Percentiles rank a stretch among this genome's conserved stretches.
These are phyloP conservation scores for Cephonodes hylas DNA, from an alignment of 2,888 invertebrate genomes.

Conservation along the genomic window DNA sequence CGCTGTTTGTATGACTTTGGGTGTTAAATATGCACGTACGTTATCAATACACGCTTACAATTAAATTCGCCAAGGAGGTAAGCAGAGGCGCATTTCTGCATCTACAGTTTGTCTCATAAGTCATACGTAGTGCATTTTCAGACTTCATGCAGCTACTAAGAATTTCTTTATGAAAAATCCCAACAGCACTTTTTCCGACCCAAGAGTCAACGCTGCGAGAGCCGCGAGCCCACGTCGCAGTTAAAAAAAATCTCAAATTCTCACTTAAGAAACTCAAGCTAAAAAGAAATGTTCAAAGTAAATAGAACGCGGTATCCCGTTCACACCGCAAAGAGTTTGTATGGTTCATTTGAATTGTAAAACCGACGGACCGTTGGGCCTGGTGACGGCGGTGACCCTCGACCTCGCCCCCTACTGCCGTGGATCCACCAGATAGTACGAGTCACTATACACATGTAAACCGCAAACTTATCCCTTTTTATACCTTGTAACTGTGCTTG, in stretches of 20 bases:
- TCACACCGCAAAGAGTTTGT: constrained; percentile 31
- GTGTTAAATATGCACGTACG: too few relatives aligned
- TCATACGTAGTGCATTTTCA: too few relatives aligned
- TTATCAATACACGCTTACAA: too few relatives aligned
- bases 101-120: too few relatives aligned
- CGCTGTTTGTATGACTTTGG: too few relatives aligned
- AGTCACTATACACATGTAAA: constrained; percentile 64
- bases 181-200: too few relatives aligned
- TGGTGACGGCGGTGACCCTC: neutral
- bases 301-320: constrained; percentile 28
- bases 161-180: too few relatives aligned
- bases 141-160: too few relatives aligned
- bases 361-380: constrained; percentile 20
- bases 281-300: neutral
- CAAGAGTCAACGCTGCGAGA: too few relatives aligned
- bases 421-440: constrained; percentile 49
- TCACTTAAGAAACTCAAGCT: neutral
- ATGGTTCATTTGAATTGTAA: constrained; percentile 49
- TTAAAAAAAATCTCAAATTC: neutral
- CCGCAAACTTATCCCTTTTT: constrained; percentile 53
- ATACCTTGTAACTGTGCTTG: constrained; percentile 49
- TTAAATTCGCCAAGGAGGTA: too few relatives aligned
- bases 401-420: constrained; percentile 22
- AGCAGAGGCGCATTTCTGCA: too few relatives aligned
- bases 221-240: too few relatives aligned